Conservation (phyloP, 1,140 invertebrate genomes). For the Tribolium castaneum region DNA sequence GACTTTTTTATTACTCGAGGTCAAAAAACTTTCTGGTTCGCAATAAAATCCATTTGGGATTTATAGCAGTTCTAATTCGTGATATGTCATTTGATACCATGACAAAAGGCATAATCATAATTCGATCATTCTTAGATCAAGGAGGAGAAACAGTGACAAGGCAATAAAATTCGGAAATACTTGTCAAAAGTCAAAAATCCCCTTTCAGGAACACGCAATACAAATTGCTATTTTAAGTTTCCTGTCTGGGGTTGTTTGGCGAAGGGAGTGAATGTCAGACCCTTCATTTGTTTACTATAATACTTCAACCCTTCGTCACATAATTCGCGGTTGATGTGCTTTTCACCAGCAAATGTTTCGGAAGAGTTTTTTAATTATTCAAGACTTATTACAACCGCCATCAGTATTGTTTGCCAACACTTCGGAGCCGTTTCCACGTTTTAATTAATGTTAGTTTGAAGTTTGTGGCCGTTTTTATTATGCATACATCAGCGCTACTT, state of each 20-base stretch:
- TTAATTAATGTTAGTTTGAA: slow-evolving; percentile 7
- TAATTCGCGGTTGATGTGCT: slow-evolving; percentile 5
- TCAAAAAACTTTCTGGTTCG: too few relatives aligned
- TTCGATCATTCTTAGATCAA: too few relatives aligned
- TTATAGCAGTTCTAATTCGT: background rate
- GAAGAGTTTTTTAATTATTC: background rate
- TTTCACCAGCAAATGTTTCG: background rate
- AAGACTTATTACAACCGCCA: background rate
- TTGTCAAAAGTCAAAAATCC: slow-evolving; percentile 5
- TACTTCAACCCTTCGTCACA: slow-evolving; percentile 1
- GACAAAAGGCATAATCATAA: background rate
- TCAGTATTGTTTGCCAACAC: background rate
- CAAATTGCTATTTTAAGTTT: slow-evolving; percentile 17
- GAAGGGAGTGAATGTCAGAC: background rate
- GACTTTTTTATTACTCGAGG: too few relatives aligned
- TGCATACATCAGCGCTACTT: slow-evolving; percentile 3
- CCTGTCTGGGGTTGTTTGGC: background rate
- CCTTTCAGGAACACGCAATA: slow-evolving; percentile 15
- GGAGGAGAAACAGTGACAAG: background rate
- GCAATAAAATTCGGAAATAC: background rate
- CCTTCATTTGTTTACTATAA: slow-evolving; percentile 14
- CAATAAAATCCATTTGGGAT: background rate
- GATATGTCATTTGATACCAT: background rate
- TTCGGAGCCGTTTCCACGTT: background rate
- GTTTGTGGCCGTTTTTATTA: background rate